Evolutionary conservation across 2,797 vertebrate species (phyloP).

Genomic region (Ibycter americanus): DNA sequence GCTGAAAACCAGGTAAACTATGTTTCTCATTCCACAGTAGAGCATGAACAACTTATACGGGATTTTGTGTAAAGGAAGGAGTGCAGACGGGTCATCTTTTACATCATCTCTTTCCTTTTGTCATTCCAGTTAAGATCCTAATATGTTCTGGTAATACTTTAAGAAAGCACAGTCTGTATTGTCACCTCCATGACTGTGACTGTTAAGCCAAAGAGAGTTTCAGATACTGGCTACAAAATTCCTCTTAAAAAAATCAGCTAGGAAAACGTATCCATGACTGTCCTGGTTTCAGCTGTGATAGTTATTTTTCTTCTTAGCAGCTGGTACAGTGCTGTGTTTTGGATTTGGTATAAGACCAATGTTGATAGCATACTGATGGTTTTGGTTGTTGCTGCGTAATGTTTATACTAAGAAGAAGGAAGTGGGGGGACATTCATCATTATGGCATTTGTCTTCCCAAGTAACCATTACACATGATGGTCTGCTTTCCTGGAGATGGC

Average conservation of each 20-base stretch:
- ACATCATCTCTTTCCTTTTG: background rate
- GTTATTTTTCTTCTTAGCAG: too few relatives aligned
- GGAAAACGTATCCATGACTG: background rate
- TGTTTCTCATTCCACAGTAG: background rate
- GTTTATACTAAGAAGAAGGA: too few relatives aligned
- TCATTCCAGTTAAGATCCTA: background rate
- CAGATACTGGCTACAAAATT: background rate
- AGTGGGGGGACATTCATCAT: too few relatives aligned
- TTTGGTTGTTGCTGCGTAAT: too few relatives aligned
- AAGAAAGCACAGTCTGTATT: background rate
- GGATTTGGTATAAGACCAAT: too few relatives aligned
- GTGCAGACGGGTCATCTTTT: background rate
- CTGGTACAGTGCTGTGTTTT: too few relatives aligned
- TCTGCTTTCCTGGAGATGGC: too few relatives aligned
- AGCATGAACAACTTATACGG: background rate
- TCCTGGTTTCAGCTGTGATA: too few relatives aligned
- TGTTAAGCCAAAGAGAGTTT: background rate
- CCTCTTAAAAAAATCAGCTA: background rate
- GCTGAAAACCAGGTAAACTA: background rate
- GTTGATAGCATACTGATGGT: too few relatives aligned
- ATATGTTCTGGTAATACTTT: background rate
- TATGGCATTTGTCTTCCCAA: too few relatives aligned
- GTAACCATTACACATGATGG: too few relatives aligned
- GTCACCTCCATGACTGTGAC: background rate
- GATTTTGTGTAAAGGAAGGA: background rate